Percentiles rank a stretch among this genome's conserved stretches.
phyloP scores from a whole-genome alignment of 2,113 vertebrate genomes.

The Zosterops pallidus region DNA sequence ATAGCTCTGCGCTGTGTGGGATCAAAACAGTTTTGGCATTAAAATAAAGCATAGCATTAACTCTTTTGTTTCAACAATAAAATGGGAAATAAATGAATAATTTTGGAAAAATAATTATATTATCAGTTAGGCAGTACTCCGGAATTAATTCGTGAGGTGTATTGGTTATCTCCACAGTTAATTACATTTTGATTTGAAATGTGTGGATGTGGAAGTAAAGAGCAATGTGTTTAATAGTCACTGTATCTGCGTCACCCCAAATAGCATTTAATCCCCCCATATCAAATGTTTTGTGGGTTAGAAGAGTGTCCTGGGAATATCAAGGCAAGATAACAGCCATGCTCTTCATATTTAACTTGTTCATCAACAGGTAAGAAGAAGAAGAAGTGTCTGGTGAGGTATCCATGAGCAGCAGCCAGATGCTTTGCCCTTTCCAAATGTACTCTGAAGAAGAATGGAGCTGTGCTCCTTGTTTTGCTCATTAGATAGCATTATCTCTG shows the following conservation, averaged over 20 bases:
- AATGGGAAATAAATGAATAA: not conserved
- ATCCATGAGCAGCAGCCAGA: constrained; percentile 15
- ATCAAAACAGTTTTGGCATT: not conserved
- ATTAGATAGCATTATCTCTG: constrained; percentile 82
- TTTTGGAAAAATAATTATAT: not conserved
- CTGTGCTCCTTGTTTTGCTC: constrained; percentile 74
- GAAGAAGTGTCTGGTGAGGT: constrained; percentile 23
- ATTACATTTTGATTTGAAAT: constrained; percentile 42
- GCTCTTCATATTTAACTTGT: constrained; percentile 43
- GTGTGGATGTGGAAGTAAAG: not conserved
- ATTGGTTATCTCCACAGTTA: not conserved
- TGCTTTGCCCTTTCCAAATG: constrained; percentile 69
- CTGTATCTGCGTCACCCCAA: not conserved
- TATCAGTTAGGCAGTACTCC: not conserved
- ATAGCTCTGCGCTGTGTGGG: not conserved
- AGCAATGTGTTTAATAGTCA: not conserved
- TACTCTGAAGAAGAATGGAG: constrained; percentile 69
- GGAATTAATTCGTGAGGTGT: not conserved
- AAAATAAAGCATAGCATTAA: not conserved
- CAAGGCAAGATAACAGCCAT: constrained; percentile 38
- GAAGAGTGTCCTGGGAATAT: constrained; percentile 27
- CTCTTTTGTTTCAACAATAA: constrained; percentile 8
- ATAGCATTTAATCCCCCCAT: not conserved
- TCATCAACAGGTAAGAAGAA: constrained; percentile 42
- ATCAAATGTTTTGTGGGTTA: constrained; percentile 8